Evolutionary conservation across 2,797 vertebrate species (phyloP).

Genomic region (Arremon aurantiirostris): DNA sequence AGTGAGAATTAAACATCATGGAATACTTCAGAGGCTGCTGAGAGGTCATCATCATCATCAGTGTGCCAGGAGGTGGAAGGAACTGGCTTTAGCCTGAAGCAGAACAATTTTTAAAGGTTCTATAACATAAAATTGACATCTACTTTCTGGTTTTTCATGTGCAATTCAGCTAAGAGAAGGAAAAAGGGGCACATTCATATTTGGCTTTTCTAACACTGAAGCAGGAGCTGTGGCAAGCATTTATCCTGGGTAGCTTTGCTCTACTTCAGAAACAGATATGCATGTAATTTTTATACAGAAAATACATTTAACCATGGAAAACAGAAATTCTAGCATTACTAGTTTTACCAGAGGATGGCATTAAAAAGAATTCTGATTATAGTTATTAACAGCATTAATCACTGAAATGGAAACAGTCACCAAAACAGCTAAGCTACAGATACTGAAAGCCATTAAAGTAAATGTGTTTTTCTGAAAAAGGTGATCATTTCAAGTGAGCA

Average conservation of each 20-base stretch:
- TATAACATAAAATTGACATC: accelerated
- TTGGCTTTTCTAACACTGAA: neutral
- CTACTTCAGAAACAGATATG: neutral
- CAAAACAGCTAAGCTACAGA: neutral
- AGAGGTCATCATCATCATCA: neutral
- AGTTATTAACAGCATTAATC: neutral
- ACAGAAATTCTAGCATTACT: neutral
- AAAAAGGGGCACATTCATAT: neutral
- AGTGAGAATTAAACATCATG: neutral
- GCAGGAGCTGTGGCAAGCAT: neutral
- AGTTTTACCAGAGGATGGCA: neutral
- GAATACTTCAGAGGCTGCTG: neutral
- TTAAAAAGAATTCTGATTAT: neutral
- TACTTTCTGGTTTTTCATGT: neutral
- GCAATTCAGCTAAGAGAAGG: neutral
- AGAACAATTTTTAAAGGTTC: neutral
- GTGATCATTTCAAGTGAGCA: neutral
- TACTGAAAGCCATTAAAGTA: neutral
- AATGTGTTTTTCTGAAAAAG: neutral
- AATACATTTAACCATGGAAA: neutral
- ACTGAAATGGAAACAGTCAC: neutral
- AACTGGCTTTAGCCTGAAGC: neutral
- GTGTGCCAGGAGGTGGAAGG: neutral
- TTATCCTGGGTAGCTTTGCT: neutral
- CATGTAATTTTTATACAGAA: neutral